A percentile compares a stretch with the other conserved stretches of the same genome.
These are phyloP conservation scores for Pseudomugil tenellus DNA, from an alignment of 2,797 vertebrate genomes.

Conservation along the genomic window DNA sequence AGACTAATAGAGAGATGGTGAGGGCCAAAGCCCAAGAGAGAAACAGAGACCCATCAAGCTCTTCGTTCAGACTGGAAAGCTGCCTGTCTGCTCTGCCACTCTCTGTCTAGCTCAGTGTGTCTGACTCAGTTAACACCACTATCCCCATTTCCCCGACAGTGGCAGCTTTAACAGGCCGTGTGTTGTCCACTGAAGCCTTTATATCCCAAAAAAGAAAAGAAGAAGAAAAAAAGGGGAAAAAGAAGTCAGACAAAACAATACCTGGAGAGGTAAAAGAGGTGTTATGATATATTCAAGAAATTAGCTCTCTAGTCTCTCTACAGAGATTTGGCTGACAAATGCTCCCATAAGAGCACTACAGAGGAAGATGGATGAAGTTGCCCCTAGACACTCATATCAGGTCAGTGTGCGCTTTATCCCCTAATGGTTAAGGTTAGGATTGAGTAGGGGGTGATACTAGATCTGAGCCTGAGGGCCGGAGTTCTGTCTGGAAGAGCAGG, in stretches of 20 bases:
- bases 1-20: conserved; percentile 85
- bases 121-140: conserved; percentile 46
- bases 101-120: conserved; percentile 48
- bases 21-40: conserved; percentile 84
- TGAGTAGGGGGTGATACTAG: conserved; percentile 77
- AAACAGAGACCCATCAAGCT: conserved; percentile 73
- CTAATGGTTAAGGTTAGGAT: conserved; percentile 84
- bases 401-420: conserved; percentile 83
- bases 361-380: conserved; percentile 82
- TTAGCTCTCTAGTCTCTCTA: conserved; percentile 73
- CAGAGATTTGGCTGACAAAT: conserved; percentile 77
- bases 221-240: conserved; percentile 11
- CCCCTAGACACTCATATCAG: conserved; percentile 84
- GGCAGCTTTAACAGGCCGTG: conserved; percentile 26
- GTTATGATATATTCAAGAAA: conserved; percentile 59
- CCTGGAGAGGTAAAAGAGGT: conserved; percentile 40
- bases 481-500: conserved; percentile 74
- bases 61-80: conserved; percentile 68
- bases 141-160: conserved; percentile 10
- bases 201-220: not conserved
- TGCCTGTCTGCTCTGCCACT: conserved; percentile 69
- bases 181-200: conserved; percentile 19
- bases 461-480: conserved; percentile 76
- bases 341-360: conserved; percentile 77
- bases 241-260: conserved; percentile 55